Evolutionary conservation across 92 coral and sea anemone species (phyloP).

Genomic region (Actinernus sp.): DNA sequence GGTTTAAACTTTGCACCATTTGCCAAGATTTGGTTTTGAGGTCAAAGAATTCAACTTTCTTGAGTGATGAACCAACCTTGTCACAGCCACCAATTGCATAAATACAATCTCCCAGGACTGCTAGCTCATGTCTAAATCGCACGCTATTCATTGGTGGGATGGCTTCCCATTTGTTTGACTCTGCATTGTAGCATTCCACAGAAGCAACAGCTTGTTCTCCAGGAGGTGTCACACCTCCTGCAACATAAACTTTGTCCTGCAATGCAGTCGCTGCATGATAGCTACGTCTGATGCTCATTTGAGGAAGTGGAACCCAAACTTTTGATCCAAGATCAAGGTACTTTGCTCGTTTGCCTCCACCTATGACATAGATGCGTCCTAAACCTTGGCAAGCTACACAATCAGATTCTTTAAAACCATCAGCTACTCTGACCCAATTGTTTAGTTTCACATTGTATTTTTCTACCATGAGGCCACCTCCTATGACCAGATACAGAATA

Average conservation of each 20-base stretch:
- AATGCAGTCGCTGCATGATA: slow-evolving; percentile 69
- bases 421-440: slow-evolving; percentile 73
- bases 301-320: slow-evolving; percentile 70
- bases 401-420: slow-evolving; percentile 71
- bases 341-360: slow-evolving; percentile 83
- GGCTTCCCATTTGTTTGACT: slow-evolving; percentile 63
- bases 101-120: slow-evolving; percentile 29
- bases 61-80: slow-evolving; percentile 32
- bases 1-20: slow-evolving; percentile 47
- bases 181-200: slow-evolving; percentile 75
- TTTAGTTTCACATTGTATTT: slow-evolving; percentile 69
- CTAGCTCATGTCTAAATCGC: slow-evolving; percentile 74
- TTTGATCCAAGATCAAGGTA: slow-evolving; percentile 55
- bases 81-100: slow-evolving; percentile 81
- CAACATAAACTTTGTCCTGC: slow-evolving; percentile 67
- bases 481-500: slow-evolving; percentile 70
- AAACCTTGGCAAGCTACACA: slow-evolving; percentile 71
- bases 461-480: slow-evolving; percentile 80
- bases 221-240: slow-evolving; percentile 81
- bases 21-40: slow-evolving; percentile 57
- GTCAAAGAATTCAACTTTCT: slow-evolving; percentile 67
- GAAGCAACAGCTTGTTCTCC: slow-evolving; percentile 72
- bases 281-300: slow-evolving; percentile 77
- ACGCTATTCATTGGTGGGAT: slow-evolving; percentile 68
- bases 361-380: slow-evolving; percentile 72